Conservation (phyloP, 2,797 vertebrate genomes). For the Muraenolepis orangiensis region DNA sequence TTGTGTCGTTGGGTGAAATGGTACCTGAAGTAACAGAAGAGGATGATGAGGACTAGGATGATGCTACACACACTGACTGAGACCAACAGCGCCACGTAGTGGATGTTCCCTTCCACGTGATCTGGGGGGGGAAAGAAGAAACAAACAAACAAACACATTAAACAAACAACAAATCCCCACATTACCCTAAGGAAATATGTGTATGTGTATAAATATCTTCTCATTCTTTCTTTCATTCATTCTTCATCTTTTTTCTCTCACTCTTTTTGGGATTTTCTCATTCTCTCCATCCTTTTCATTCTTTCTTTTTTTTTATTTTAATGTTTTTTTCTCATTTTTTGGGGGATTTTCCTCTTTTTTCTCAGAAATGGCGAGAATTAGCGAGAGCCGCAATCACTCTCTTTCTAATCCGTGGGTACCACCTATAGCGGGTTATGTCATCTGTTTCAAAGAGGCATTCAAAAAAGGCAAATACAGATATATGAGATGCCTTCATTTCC, state of each 20-base stretch:
- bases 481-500: no score
- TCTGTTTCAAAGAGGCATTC: no score
- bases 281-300: no score
- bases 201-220: no score
- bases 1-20: background rate
- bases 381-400: no score
- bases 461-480: no score
- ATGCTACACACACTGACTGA: slow-evolving; percentile 87
- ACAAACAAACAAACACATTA: background rate
- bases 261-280: background rate
- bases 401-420: no score
- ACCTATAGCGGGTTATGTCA: no score
- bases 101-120: slow-evolving; percentile 83
- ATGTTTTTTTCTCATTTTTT: no score
- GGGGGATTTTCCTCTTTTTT: no score
- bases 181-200: background rate
- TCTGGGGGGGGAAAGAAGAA: slow-evolving; percentile 63
- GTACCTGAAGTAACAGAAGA: slow-evolving; percentile 95
- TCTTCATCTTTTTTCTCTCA: background rate
- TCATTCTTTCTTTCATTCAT: background rate
- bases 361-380: no score
- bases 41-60: slow-evolving; percentile 81
- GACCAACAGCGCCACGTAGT: slow-evolving; percentile 88
- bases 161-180: background rate
- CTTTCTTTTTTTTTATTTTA: no score